Percentiles rank a stretch among this genome's conserved stretches.
Conservation (phyloP, 2,113 vertebrate species). For the Rhinopomastus cyanomelas region DNA sequence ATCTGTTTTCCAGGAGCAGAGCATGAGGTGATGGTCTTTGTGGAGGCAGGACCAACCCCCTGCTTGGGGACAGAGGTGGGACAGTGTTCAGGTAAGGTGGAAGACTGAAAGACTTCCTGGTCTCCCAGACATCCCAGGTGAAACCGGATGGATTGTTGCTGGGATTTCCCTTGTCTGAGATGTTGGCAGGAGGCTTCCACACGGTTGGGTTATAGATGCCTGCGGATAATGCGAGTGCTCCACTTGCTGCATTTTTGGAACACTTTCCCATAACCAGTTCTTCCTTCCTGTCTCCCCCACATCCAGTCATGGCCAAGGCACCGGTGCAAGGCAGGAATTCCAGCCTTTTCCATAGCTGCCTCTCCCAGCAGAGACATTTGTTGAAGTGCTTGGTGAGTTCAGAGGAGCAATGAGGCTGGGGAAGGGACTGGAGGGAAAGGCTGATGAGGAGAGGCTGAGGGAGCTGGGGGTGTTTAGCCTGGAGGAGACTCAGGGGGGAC, state of each 20-base stretch:
- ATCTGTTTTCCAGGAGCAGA: not conserved
- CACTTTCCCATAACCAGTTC: not conserved
- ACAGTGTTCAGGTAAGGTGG: not conserved
- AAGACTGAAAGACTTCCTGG: not conserved
- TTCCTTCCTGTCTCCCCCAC: not conserved
- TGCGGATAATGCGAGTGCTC: not conserved
- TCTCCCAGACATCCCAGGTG: not conserved
- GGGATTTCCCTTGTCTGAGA: not conserved
- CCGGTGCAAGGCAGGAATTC: not conserved
- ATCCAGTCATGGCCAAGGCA: not conserved
- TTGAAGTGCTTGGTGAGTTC: no score
- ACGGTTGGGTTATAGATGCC: not conserved
- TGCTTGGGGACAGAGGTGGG: not conserved
- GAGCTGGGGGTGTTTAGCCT: no score
- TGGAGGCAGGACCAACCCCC: not conserved
- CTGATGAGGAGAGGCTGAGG: no score
- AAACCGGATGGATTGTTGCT: not conserved
- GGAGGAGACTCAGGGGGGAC: no score
- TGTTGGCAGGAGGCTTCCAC: not conserved
- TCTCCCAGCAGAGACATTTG: not conserved
- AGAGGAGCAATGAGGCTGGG: no score
- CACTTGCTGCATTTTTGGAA: slow-evolving; percentile 4
- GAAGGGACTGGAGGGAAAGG: no score
- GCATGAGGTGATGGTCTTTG: not conserved
- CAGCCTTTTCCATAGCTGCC: not conserved